Conservation (phyloP, 2,888 invertebrate species). For the Spodoptera picta region DNA sequence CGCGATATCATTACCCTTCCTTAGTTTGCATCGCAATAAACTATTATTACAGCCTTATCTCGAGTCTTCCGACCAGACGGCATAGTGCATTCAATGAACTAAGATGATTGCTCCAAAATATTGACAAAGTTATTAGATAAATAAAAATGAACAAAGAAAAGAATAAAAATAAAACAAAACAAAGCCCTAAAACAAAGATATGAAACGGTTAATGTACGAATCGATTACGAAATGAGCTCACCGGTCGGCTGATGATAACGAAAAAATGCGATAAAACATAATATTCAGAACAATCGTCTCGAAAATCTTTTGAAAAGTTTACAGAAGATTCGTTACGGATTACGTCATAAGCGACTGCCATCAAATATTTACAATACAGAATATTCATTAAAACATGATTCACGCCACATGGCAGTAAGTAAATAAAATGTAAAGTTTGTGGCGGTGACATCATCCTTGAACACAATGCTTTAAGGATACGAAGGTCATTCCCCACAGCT, state of each 20-base stretch:
- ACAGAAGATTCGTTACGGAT: conserved; percentile 9
- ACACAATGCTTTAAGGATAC: conserved; percentile 58
- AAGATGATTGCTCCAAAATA: conserved; percentile 5
- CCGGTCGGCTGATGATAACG: conserved; percentile 59
- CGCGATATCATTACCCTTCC: conserved; percentile 52
- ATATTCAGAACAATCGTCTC: conserved; percentile 31
- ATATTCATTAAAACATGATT: conserved; percentile 50
- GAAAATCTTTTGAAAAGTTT: conserved; percentile 13
- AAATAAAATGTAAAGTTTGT: conserved; percentile 55
- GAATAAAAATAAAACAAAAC: conserved; percentile 9
- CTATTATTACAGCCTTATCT: conserved; percentile 49
- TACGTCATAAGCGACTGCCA: conserved; percentile 21
- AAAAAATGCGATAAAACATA: conserved; percentile 65
- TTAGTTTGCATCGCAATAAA: conserved; percentile 31
- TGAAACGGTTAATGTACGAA: conserved; percentile 61
- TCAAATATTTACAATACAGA: conserved; percentile 54
- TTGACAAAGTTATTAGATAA: too few relatives aligned
- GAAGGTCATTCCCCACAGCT: conserved; percentile 58
- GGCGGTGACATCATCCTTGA: conserved; percentile 64
- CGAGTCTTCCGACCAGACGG: conserved; percentile 29
- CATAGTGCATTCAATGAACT: conserved; percentile 6
- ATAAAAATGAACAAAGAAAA: not conserved
- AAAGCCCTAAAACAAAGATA: conserved; percentile 44
- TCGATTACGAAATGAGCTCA: conserved; percentile 64
- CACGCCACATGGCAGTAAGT: conserved; percentile 57